Evolutionary conservation across 2,113 vertebrate genomes (phyloP).

Genomic region (Scortum barcoo): DNA sequence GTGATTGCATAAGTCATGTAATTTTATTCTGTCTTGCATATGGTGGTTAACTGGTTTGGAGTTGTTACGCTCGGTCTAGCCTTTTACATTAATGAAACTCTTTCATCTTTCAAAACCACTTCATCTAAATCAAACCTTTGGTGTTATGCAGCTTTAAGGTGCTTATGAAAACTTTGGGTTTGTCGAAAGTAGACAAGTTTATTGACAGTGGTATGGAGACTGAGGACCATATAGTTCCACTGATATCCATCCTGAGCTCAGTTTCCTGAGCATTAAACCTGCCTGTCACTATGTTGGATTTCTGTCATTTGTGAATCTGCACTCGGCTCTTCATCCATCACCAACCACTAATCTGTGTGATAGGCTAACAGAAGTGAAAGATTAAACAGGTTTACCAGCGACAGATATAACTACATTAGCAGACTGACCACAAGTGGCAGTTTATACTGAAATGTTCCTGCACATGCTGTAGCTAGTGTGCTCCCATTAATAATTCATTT

Average conservation of each 20-base stretch:
- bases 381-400: not conserved
- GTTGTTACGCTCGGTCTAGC: no score
- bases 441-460: not conserved
- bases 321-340: not conserved
- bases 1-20: not conserved
- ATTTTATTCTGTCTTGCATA: not conserved
- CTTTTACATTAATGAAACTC: not conserved
- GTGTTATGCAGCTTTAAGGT: not conserved
- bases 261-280: not conserved
- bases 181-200: not conserved
- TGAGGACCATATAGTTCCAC: not conserved
- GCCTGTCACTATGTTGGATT: not conserved
- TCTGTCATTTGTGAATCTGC: not conserved
- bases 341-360: not conserved
- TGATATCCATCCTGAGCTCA: not conserved
- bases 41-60: not conserved
- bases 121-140: not conserved
- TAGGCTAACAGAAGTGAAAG: not conserved
- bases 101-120: constrained; percentile 3
- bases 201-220: not conserved
- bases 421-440: not conserved
- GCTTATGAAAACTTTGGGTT: not conserved
- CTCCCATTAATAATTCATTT: not conserved
- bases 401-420: not conserved
- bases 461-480: not conserved